These are phyloP conservation scores for Heterodera carotae DNA, from an alignment of 1,140 invertebrate genomes.

Conservation along the genomic window DNA sequence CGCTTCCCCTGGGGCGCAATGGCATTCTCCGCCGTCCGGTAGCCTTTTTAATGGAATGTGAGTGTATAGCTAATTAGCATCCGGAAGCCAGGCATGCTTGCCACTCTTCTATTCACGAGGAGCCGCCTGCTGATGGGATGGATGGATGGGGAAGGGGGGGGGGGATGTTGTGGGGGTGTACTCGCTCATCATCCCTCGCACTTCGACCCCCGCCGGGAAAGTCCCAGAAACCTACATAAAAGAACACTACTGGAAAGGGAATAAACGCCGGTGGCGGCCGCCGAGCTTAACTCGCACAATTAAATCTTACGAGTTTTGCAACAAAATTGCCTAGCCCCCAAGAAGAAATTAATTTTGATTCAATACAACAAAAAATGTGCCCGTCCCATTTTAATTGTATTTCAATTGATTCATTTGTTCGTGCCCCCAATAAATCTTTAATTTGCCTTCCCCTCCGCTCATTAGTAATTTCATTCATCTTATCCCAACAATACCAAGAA, in stretches of 20 bases:
- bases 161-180: no score
- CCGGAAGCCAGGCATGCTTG: neutral
- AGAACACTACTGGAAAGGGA: neutral
- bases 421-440: no score
- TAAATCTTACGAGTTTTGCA: no score
- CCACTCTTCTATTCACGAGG: neutral
- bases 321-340: no score
- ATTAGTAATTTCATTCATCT: neutral
- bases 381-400: no score
- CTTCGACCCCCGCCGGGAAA: no score
- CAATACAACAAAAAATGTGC: no score
- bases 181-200: neutral
- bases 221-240: neutral
- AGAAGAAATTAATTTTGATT: no score
- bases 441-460: neutral
- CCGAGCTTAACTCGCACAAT: no score
- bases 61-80: constrained; percentile 16
- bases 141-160: no score
- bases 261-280: no score
- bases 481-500: neutral
- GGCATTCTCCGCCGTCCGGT: neutral
- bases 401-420: neutral
- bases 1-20: neutral
- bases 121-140: neutral
- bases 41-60: constrained; percentile 17